Conservation (phyloP, 2,113 vertebrate species). For the Menura novaehollandiae region DNA sequence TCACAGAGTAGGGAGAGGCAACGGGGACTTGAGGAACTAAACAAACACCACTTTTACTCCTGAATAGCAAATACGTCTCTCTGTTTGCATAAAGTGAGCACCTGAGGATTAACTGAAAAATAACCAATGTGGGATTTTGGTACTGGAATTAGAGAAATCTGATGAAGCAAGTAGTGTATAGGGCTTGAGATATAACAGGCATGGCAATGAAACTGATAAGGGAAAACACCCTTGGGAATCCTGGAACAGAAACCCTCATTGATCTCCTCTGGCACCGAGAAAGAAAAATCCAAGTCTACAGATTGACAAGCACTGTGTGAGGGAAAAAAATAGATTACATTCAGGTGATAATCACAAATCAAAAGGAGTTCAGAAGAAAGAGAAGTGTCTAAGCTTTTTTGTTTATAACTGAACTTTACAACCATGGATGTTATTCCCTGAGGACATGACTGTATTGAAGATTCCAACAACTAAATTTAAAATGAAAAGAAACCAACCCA, state of each 20-base stretch:
- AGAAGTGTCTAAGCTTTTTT: background rate
- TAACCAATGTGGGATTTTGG: background rate
- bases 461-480: background rate
- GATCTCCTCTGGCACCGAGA: background rate
- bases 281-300: background rate
- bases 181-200: background rate
- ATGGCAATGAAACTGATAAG: background rate
- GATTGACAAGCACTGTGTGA: background rate
- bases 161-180: background rate
- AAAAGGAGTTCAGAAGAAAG: background rate
- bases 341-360: background rate
- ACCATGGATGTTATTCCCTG: background rate
- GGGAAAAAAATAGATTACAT: background rate
- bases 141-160: background rate
- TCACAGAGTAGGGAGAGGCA: background rate
- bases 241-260: background rate
- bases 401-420: background rate
- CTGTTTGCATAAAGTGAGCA: background rate
- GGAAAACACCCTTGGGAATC: background rate
- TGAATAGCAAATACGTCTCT: background rate
- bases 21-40: background rate
- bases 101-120: background rate
- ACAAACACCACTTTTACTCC: background rate
- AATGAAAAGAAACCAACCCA: background rate
- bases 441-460: background rate